These are phyloP conservation scores for Aphaenogaster rudis DNA, from an alignment of 1,140 invertebrate species.

Conservation along the genomic window DNA sequence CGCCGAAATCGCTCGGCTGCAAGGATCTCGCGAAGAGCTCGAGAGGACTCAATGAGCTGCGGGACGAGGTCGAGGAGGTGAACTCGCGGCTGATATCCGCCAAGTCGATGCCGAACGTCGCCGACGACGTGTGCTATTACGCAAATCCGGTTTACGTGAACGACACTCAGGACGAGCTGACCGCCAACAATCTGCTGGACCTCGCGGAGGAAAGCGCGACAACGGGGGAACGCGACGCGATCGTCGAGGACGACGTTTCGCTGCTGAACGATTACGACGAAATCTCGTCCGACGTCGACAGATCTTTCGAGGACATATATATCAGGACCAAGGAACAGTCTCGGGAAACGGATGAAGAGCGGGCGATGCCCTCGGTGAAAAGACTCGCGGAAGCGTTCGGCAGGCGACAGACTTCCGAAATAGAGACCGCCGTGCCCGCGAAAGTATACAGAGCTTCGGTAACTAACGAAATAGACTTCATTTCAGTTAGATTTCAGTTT, in stretches of 20 bases:
- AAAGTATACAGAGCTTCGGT: slow-evolving; percentile 36
- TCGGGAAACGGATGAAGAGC: slow-evolving; percentile 45
- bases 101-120: slow-evolving; percentile 83
- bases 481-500: slow-evolving; percentile 7
- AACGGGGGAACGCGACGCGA: slow-evolving; percentile 1
- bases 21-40: slow-evolving; percentile 57
- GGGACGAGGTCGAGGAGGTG: background rate
- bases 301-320: slow-evolving; percentile 41
- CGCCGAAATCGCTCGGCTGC: slow-evolving; percentile 32
- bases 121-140: slow-evolving; percentile 69
- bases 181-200: background rate
- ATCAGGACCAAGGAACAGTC: background rate
- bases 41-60: slow-evolving; percentile 47
- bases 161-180: background rate
- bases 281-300: slow-evolving; percentile 26
- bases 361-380: slow-evolving; percentile 82
- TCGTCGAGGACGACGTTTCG: slow-evolving; percentile 3
- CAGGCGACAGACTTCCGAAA: slow-evolving; percentile 64
- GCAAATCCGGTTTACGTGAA: slow-evolving; percentile 41
- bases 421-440: slow-evolving; percentile 12
- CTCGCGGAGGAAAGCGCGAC: slow-evolving; percentile 26
- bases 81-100: slow-evolving; percentile 74
- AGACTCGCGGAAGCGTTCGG: slow-evolving; percentile 81
- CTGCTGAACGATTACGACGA: slow-evolving; percentile 52
- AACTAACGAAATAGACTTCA: slow-evolving; percentile 21